A percentile compares a stretch with the other conserved stretches of the same genome.
These are phyloP conservation scores for Andrena trimmerana DNA, from an alignment of 2,888 invertebrate genomes.

Conservation along the genomic window DNA sequence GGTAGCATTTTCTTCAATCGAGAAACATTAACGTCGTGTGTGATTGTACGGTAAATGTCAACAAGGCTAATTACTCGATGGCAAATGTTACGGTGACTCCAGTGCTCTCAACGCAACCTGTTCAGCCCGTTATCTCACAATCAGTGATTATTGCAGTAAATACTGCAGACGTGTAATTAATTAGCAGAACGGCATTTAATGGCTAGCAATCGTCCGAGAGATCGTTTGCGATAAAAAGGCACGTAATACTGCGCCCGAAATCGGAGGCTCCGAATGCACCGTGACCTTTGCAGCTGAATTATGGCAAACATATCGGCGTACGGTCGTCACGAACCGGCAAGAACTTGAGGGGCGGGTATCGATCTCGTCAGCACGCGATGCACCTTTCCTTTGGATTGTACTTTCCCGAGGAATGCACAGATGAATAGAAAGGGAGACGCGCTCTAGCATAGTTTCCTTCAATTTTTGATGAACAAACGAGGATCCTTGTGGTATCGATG, in stretches of 20 bases:
- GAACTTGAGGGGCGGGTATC: slow-evolving; percentile 37
- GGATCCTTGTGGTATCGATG: background rate
- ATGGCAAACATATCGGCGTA: slow-evolving; percentile 31
- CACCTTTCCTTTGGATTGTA: slow-evolving; percentile 9
- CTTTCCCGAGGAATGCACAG: slow-evolving; percentile 21
- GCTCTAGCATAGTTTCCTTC: background rate
- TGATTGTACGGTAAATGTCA: slow-evolving; percentile 18
- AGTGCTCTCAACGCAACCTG: background rate
- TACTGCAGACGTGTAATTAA: background rate
- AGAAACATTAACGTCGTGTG: background rate
- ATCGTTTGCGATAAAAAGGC: background rate
- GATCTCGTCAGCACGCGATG: slow-evolving; percentile 38
- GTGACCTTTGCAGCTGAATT: slow-evolving; percentile 49
- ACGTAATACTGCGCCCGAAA: slow-evolving; percentile 1
- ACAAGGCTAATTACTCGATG: slow-evolving; percentile 12
- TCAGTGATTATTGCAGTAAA: slow-evolving; percentile 10
- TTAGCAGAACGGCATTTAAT: slow-evolving; percentile 1
- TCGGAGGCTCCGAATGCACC: slow-evolving; percentile 23
- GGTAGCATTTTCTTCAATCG: background rate
- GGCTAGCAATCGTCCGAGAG: background rate
- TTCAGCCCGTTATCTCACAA: background rate
- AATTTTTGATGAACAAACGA: background rate
- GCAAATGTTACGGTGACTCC: slow-evolving; percentile 3
- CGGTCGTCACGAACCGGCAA: slow-evolving; percentile 44
- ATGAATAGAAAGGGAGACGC: slow-evolving; percentile 30